Evolutionary conservation across 1,140 invertebrate species (phyloP), one percentile per base, ranked within the genome.

Genomic region (Drosophila lacteicornis): DNA sequence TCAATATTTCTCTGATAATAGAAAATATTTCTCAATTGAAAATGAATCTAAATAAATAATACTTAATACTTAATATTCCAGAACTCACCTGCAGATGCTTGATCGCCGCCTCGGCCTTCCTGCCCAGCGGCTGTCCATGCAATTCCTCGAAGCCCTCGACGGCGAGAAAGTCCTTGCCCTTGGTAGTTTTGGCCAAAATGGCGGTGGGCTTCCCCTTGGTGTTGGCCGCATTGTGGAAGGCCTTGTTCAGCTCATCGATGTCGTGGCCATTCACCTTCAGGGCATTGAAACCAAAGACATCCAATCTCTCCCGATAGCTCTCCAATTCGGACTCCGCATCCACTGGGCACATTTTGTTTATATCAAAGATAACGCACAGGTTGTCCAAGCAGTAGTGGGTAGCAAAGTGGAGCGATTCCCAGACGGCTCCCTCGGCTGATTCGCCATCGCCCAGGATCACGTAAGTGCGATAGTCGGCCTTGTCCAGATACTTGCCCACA

Each of bases 391-490:
- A 97, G 93, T 99, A 99, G 91, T 97, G 95, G 51, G 97, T 96
- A 27, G 98, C 97, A 94, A 99, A 99, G 82, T 98, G 95, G 38
- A 99, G 94, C 0, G 98, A 98, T 94, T 99, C 99, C 99, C 99
- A 99, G 73, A 99, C 96, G 12, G 98, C 98, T 70, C 99, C 99
- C 94, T 99, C 99, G 1, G 98, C 98, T 81, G 97, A 97, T 94
- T 99, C 99, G 27, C 99, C 99, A 94, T 99, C 99, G 45, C 99
- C 99, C 74, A 99, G 95, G 42, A 99, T 86, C 85, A 98, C 99
- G 93, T 97, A 99, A 0, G 98, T 97, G 83, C 99, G 98, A 92
- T 98, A 98, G 60, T 95, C 95, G 25, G 97, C 95, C 91, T 99
- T 99, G 93, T 99, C 99, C 87, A 96, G 96, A 93, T 99, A 96